phyloP scores from a whole-genome alignment of 2,888 invertebrate genomes.

The Plusia festucae region DNA sequence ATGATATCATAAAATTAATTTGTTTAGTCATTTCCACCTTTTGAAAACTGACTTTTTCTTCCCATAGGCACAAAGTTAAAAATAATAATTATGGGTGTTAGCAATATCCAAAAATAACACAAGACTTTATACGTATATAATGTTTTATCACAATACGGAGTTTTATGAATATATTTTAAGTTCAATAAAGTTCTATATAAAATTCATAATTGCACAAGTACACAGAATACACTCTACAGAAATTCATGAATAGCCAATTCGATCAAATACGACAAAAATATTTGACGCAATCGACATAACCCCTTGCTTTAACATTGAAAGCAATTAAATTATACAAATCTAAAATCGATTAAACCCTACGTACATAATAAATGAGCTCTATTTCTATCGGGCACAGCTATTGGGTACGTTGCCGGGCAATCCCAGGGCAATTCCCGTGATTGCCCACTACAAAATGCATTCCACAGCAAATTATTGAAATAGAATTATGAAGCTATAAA shows the following conservation, averaged over 20 bases:
- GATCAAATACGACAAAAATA: background rate
- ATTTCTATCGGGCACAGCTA: background rate
- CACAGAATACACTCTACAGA: too few species aligned
- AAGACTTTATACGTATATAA: too few species aligned
- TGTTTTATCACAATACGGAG: too few species aligned
- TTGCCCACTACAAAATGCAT: background rate
- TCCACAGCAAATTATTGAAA: conserved; percentile 8
- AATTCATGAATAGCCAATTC: background rate
- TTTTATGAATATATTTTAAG: background rate
- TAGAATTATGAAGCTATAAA: conserved; percentile 5
- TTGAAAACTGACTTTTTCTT: too few species aligned
- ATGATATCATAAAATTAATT: too few species aligned
- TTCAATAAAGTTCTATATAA: background rate
- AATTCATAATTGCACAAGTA: background rate
- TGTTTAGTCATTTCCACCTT: too few species aligned
- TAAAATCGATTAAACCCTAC: background rate
- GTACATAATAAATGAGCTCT: background rate
- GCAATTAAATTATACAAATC: conserved; percentile 2
- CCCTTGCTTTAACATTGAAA: background rate
- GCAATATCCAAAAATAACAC: too few species aligned
- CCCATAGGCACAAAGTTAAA: too few species aligned
- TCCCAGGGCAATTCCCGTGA: background rate
- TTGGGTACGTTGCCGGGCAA: background rate
- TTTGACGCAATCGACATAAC: background rate
- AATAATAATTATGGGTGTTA: too few species aligned